These are phyloP conservation scores for Clinocottus analis DNA, from an alignment of 2,113 vertebrate species.

Conservation along the genomic window DNA sequence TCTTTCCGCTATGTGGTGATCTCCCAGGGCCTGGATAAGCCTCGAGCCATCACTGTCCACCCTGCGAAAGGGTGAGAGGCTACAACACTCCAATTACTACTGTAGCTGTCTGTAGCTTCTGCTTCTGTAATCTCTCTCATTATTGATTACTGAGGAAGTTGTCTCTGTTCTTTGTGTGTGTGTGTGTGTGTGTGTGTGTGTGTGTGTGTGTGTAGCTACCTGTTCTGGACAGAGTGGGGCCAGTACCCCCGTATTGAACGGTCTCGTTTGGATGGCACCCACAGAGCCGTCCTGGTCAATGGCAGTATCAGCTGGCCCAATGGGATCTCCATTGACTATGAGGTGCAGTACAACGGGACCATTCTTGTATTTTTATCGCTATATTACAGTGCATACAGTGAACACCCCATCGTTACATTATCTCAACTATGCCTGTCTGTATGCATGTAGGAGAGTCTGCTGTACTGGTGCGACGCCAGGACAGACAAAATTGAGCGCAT, in stretches of 20 bases:
- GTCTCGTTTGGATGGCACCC: constrained; percentile 90
- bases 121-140: constrained; percentile 14
- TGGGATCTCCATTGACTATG: constrained; percentile 95
- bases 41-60: constrained; percentile 95
- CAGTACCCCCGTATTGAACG: constrained; percentile 97
- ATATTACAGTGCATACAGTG: background rate
- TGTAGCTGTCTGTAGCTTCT: constrained; percentile 1
- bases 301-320: constrained; percentile 99
- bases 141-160: constrained; percentile 26
- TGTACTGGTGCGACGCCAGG: constrained; percentile 98
- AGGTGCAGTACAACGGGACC: constrained; percentile 80
- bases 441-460: constrained; percentile 86
- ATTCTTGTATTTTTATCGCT: background rate
- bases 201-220: constrained; percentile 83
- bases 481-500: constrained; percentile 97
- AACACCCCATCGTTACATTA: background rate
- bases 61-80: constrained; percentile 92
- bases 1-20: constrained; percentile 98
- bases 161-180: constrained; percentile 7
- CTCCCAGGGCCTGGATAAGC: constrained; percentile 97
- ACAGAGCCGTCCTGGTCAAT: constrained; percentile 92
- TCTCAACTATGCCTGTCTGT: background rate
- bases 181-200: constrained; percentile 19
- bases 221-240: constrained; percentile 99
- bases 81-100: background rate